Evolutionary conservation across 1,140 invertebrate species (phyloP).

Genomic region (Cydia splendana): DNA sequence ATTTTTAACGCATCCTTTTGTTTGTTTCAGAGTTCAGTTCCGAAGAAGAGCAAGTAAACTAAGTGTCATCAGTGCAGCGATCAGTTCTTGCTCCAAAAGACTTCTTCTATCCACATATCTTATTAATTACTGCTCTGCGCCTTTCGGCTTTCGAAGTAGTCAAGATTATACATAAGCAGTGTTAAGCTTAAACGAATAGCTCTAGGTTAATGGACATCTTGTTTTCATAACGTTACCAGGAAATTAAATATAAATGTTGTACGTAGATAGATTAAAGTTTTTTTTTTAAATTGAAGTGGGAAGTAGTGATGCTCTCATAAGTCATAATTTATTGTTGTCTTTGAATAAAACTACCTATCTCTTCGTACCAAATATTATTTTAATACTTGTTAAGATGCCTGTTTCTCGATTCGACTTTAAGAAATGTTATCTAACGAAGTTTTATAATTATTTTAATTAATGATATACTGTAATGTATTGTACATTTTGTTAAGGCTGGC

Average conservation of each 20-base stretch:
- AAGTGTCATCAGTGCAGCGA: conserved; percentile 40
- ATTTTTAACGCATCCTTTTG: conserved; percentile 3
- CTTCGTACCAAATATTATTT: conserved; percentile 18
- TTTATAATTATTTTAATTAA: conserved; percentile 33
- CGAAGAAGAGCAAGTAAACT: conserved; percentile 52
- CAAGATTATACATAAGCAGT: conserved; percentile 38
- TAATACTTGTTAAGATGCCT: conserved; percentile 10
- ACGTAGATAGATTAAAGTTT: conserved; percentile 24
- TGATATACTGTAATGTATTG: conserved; percentile 1
- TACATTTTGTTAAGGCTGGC: conserved; percentile 75
- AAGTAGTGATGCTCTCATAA: neutral
- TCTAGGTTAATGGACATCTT: neutral
- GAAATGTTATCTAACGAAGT: conserved; percentile 29
- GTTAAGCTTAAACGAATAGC: conserved; percentile 32
- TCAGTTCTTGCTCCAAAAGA: conserved; percentile 44
- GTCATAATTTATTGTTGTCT: neutral
- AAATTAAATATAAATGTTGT: conserved; percentile 24
- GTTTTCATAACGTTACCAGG: neutral
- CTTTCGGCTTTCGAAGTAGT: conserved; percentile 19
- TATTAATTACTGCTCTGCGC: conserved; percentile 34
- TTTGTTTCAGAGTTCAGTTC: conserved; percentile 56
- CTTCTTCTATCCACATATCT: conserved; percentile 52
- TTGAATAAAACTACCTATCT: neutral
- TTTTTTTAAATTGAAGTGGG: neutral
- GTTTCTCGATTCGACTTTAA: conserved; percentile 31